Percentiles rank a stretch among this genome's conserved stretches.
These are phyloP conservation scores for Drosophila acutilabella DNA, from an alignment of 2,888 invertebrate genomes.

Conservation along the genomic window DNA sequence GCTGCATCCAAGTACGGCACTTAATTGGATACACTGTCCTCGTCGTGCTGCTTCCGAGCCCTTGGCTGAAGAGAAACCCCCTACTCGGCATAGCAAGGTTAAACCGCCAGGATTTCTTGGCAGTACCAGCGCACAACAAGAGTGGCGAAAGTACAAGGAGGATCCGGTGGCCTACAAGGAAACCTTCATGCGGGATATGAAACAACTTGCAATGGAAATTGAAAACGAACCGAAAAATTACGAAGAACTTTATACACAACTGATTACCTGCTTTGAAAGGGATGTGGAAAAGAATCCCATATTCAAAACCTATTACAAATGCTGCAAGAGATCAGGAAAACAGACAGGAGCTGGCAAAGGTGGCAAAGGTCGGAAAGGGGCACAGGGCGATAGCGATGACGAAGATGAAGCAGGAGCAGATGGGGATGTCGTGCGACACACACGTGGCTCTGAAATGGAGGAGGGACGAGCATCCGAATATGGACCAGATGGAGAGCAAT, in stretches of 20 bases:
- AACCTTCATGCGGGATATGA: not conserved
- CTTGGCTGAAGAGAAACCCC: conserved; percentile 8
- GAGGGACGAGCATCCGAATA: not conserved
- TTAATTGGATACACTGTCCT: not conserved
- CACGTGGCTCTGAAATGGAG: no score
- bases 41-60: not conserved
- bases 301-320: conserved; percentile 19
- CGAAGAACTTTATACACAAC: conserved; percentile 42
- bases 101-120: not conserved
- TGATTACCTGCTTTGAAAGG: conserved; percentile 38
- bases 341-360: not conserved
- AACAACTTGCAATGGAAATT: not conserved
- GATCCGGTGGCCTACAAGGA: conserved; percentile 4
- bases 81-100: not conserved
- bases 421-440: no score
- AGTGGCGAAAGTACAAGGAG: conserved; percentile 22
- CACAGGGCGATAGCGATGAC: not conserved
- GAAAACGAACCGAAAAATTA: conserved; percentile 41
- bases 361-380: not conserved
- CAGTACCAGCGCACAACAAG: conserved; percentile 30
- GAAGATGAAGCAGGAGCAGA: not conserved
- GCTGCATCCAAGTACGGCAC: conserved; percentile 1
- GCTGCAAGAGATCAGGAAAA: conserved; percentile 20
- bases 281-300: not conserved
- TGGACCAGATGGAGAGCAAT: not conserved